Evolutionary conservation across 2,888 invertebrate species (phyloP).

Genomic region (Nephrotoma flavescens): DNA sequence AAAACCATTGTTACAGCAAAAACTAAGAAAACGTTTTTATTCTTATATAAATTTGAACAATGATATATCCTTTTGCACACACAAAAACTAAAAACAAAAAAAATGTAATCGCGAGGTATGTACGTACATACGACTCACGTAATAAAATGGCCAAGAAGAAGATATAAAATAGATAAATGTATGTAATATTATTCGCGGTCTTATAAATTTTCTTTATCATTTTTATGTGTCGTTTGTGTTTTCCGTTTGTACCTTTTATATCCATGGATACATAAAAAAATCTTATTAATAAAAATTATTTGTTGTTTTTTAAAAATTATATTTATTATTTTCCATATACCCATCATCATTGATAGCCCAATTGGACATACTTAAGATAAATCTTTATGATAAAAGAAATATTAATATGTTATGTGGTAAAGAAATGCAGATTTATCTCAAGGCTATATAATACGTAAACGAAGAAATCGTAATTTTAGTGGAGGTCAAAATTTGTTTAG

Average conservation of each 20-base stretch:
- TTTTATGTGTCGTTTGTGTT: neutral
- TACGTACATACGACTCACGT: neutral
- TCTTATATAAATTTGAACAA: neutral
- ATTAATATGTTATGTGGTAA: neutral
- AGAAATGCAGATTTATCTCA: neutral
- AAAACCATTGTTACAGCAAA: neutral
- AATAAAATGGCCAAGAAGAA: neutral
- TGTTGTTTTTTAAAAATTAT: neutral
- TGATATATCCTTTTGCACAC: constrained; percentile 1
- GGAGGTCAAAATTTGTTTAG: neutral
- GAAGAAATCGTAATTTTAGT: neutral
- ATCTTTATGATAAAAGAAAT: neutral
- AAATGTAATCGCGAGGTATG: neutral
- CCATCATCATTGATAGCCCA: neutral
- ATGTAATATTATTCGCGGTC: neutral
- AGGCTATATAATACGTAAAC: no score
- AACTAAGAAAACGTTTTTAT: neutral
- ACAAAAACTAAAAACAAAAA: neutral
- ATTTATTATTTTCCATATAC: neutral
- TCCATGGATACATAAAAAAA: neutral
- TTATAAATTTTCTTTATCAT: neutral
- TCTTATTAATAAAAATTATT: neutral
- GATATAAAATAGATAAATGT: neutral
- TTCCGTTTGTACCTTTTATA: neutral
- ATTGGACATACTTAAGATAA: neutral